Percentiles rank a stretch among this genome's conserved stretches.
Conservation (phyloP, 2,888 invertebrate species). For the Nemotelus pantherinus region DNA sequence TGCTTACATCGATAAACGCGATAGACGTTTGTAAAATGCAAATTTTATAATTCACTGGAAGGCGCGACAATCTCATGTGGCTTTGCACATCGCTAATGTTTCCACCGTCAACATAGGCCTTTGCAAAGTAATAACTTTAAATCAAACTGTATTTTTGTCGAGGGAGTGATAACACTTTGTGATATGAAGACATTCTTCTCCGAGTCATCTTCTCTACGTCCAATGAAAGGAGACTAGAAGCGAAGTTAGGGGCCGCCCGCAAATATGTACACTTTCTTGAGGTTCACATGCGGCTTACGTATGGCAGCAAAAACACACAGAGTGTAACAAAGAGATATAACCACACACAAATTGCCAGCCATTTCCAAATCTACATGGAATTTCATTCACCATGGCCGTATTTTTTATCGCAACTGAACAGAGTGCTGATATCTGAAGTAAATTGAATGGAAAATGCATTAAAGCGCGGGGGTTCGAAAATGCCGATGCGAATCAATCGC, state of each 20-base stretch:
- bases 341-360: constrained; percentile 28
- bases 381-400: not conserved
- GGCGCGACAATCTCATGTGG: constrained; percentile 15
- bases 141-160: constrained; percentile 39
- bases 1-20: constrained; percentile 33
- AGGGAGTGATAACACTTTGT: constrained; percentile 43
- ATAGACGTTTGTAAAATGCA: constrained; percentile 34
- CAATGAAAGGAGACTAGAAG: not conserved
- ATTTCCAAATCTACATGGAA: constrained; percentile 27
- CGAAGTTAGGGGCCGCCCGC: not conserved
- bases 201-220: constrained; percentile 14
- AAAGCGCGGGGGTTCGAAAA: not conserved
- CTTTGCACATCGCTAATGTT: constrained; percentile 33
- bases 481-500: constrained; percentile 41
- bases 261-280: no score
- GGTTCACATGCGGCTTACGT: no score
- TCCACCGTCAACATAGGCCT: constrained; percentile 22
- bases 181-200: constrained; percentile 35
- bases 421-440: constrained; percentile 2
- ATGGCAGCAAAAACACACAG: no score
- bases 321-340: constrained; percentile 5
- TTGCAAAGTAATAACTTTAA: constrained; percentile 27
- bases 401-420: not conserved
- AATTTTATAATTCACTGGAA: constrained; percentile 42
- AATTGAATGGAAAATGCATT: constrained; percentile 21